Percentiles rank a stretch among this genome's conserved stretches.
Conservation (phyloP, 1,140 invertebrate species). For the Dinoponera quadriceps region DNA sequence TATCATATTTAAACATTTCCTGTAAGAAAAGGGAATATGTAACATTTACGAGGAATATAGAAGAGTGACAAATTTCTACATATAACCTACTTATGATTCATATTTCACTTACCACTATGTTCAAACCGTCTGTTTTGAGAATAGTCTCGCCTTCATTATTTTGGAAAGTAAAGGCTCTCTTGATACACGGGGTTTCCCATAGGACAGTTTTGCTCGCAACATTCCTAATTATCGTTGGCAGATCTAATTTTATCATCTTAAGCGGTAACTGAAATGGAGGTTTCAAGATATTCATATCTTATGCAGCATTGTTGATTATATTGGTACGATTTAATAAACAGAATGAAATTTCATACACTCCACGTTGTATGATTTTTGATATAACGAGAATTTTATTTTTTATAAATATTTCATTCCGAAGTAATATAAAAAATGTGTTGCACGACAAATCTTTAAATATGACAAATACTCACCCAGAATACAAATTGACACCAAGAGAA, state of each 20-base stretch:
- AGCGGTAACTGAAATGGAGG: constrained; percentile 87
- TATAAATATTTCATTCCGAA: not conserved
- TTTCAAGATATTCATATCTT: not conserved
- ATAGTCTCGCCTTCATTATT: constrained; percentile 87
- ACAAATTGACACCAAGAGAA: constrained; percentile 92
- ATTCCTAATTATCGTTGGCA: constrained; percentile 91
- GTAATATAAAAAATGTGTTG: not conserved
- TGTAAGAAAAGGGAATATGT: constrained; percentile 75
- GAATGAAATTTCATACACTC: too few species aligned
- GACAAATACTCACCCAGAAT: constrained; percentile 86
- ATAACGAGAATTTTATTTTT: not conserved
- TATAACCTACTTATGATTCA: not conserved
- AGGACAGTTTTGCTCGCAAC: constrained; percentile 92
- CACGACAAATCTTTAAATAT: not conserved
- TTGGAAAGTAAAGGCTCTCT: constrained; percentile 92
- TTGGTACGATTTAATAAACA: not conserved
- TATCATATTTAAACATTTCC: constrained; percentile 94
- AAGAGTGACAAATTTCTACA: constrained; percentile 1
- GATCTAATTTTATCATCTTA: constrained; percentile 89
- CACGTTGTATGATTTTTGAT: too few species aligned
- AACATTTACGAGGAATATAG: constrained; percentile 41
- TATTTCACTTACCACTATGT: constrained; percentile 89
- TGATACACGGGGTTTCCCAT: constrained; percentile 93
- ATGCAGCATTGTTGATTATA: not conserved
- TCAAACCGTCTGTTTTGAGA: constrained; percentile 97